Evolutionary conservation across 2,113 vertebrate species (phyloP), one percentile per base, ranked within the genome.

Genomic region (Spilogale gracilis): DNA sequence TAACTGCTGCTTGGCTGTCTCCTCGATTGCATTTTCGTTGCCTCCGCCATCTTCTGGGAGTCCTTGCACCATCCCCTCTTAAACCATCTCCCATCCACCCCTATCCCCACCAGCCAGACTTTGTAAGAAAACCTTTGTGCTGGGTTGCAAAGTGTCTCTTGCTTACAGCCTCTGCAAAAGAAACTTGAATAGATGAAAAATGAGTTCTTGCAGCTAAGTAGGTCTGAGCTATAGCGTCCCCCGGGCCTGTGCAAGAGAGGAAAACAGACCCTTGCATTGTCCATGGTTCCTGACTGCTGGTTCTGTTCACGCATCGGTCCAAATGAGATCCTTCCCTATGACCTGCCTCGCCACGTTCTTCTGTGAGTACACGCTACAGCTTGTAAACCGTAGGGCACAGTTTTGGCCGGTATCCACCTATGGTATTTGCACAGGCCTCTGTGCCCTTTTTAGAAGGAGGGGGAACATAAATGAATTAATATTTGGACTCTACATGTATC

Each of bases 391-490:
- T 74, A 52, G 50, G 2, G 16, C 23, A 11, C 30, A 32, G 2
- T 60, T 88, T 95, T 23, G 67, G 86, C 60, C 63, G 25, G 4
- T 82, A 20, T 48, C 54, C 43, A 23, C 30, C 21, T n/a, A 3
- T 4, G 16, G 69, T 43, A 20, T 67, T 86, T 81, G 92, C 88
- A 82, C 13, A 82, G 63, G 60, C 45, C 60, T 78, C 38, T 27
- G 12, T 79, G 83, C 79, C 30, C 20, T 69, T 96, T 96, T 95
- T 95, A 86, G 88, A 95, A 95, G 73, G 50, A 95, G 50, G 50
- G 78, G 9, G 67, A 69, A 50, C 87, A 80, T 94, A 93, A 89
- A 63, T 91, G 87, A 83, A 90, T 91, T 83, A 94, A 69, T 76
- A 73, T 88, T 97, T 85, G 96, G 95, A 76, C 76, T 80, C 43